Conservation (phyloP, 1,140 invertebrate species). For the Halictus rubicundus region DNA sequence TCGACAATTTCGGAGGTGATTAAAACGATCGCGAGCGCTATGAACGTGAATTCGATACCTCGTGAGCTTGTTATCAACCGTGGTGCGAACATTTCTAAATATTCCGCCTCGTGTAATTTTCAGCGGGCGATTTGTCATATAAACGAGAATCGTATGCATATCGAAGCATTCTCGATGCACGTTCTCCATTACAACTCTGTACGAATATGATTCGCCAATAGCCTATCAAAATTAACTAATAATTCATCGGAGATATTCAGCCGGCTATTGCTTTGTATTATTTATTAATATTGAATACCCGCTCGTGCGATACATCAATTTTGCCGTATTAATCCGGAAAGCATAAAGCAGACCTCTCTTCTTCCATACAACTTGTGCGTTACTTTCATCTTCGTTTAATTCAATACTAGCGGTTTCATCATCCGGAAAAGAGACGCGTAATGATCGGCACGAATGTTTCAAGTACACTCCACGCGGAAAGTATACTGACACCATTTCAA, state of each 20-base stretch:
- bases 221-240: slow-evolving; percentile 21
- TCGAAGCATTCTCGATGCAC: no score
- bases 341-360: neutral
- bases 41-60: neutral
- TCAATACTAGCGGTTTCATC: no score
- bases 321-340: neutral
- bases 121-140: neutral
- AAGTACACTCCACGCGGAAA: no score
- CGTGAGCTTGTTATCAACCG: neutral
- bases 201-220: slow-evolving; percentile 1
- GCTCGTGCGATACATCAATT: neutral
- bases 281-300: neutral
- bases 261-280: neutral
- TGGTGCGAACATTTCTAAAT: neutral
- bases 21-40: no score
- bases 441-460: no score
- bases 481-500: no score
- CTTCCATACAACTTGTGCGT: neutral
- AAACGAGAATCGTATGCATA: no score
- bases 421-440: no score
- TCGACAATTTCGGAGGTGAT: no score
- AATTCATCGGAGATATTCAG: neutral
- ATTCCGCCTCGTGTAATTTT: slow-evolving; percentile 12
- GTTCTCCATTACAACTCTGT: neutral
- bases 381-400: no score